phyloP scores from a whole-genome alignment of 1,140 invertebrate genomes.

The Heliconius congener region DNA sequence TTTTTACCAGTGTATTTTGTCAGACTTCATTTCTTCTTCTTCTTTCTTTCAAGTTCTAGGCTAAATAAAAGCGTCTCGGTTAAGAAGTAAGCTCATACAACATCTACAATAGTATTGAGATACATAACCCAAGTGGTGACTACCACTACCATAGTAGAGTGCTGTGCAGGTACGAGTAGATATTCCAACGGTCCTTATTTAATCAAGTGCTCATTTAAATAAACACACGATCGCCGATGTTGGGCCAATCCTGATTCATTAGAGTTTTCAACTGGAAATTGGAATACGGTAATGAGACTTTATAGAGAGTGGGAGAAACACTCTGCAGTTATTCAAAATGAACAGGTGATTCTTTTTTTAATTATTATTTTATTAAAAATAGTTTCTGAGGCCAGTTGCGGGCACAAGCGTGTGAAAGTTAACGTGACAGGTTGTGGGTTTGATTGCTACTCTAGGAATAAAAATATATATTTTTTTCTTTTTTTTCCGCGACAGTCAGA shows the following conservation, averaged over 20 bases:
- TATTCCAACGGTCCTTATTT: conserved; percentile 43
- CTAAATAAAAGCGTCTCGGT: not conserved
- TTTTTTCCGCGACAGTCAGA: no score
- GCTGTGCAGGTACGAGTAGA: conserved; percentile 36
- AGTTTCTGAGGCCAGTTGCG: no score
- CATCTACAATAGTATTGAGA: not conserved
- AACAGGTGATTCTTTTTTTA: no score
- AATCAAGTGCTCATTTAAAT: conserved; percentile 60
- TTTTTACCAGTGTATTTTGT: no score
- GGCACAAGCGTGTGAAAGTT: no score
- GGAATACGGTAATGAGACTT: conserved; percentile 25
- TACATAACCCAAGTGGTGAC: not conserved
- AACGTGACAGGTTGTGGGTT: no score
- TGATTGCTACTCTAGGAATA: no score
- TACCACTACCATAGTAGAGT: not conserved
- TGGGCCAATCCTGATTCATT: conserved; percentile 56
- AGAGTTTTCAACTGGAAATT: conserved; percentile 41
- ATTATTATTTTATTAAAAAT: no score
- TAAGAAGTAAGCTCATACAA: not conserved
- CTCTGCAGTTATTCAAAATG: no score
- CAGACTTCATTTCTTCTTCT: no score
- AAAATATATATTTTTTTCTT: no score
- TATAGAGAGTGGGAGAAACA: not conserved
- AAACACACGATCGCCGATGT: conserved; percentile 50
- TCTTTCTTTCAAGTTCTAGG: not conserved